Percentiles rank a stretch among this genome's conserved stretches.
Evolutionary conservation across 2,888 invertebrate genomes (phyloP).

Genomic region (Pedicia rivosa): DNA sequence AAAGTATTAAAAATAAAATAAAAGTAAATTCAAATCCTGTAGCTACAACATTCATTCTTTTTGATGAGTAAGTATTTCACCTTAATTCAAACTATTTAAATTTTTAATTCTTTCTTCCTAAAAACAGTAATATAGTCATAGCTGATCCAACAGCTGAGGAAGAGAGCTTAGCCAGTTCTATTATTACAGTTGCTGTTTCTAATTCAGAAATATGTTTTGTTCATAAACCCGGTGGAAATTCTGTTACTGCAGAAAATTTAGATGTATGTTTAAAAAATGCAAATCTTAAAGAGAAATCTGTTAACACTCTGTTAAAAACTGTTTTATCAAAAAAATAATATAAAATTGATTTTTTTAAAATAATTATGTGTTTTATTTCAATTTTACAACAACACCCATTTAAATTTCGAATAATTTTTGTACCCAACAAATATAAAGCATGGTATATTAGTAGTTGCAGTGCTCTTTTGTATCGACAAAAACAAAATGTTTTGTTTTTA

Average conservation of each 20-base stretch:
- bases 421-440: no score
- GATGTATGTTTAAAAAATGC: constrained; percentile 41
- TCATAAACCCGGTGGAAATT: constrained; percentile 60
- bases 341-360: no score
- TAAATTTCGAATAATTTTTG: no score
- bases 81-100: constrained; percentile 5
- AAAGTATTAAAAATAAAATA: constrained; percentile 35
- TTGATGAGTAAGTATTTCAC: constrained; percentile 41
- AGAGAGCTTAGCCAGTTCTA: constrained; percentile 50
- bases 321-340: constrained; percentile 17
- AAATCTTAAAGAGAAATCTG: constrained; percentile 37
- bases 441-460: no score
- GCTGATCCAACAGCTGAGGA: constrained; percentile 75
- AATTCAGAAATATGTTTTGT: constrained; percentile 45
- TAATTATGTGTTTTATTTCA: no score
- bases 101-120: constrained; percentile 1
- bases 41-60: constrained; percentile 58
- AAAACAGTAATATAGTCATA: constrained; percentile 41
- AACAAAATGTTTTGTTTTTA: no score
- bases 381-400: no score
- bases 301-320: constrained; percentile 22
- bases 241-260: constrained; percentile 39
- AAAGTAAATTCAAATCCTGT: constrained; percentile 44
- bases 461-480: no score
- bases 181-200: constrained; percentile 48